Percentiles rank a stretch among this genome's conserved stretches.
These are phyloP conservation scores for Elanoides forficatus DNA, from an alignment of 2,113 vertebrate genomes.

Conservation along the genomic window DNA sequence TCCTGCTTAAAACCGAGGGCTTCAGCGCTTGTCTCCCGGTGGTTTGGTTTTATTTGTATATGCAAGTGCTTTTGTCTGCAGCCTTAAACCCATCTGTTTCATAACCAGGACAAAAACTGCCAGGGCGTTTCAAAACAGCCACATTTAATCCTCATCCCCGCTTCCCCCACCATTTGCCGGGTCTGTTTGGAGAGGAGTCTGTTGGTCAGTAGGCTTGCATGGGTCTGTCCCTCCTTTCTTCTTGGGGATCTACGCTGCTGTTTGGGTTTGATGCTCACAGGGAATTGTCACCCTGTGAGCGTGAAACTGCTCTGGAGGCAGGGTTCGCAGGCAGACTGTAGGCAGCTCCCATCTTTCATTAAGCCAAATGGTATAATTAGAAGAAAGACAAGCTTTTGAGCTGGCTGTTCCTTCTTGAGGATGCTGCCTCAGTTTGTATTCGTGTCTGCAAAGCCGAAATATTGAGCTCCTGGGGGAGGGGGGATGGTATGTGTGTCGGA, in stretches of 20 bases:
- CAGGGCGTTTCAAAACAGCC: background rate
- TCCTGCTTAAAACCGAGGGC: background rate
- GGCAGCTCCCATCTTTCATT: background rate
- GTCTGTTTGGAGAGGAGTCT: background rate
- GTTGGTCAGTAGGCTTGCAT: background rate
- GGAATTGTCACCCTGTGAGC: background rate
- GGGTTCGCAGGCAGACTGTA: background rate
- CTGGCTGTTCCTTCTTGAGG: background rate
- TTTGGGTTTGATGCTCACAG: background rate
- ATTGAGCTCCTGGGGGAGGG: background rate
- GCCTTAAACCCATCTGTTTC: background rate
- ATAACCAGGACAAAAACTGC: background rate
- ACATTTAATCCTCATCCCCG: background rate
- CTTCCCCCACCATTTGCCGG: accelerated
- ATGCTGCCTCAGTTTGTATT: background rate
- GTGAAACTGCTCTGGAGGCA: background rate
- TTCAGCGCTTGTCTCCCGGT: accelerated
- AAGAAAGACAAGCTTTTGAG: background rate
- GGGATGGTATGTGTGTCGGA: background rate
- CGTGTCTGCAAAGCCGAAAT: background rate
- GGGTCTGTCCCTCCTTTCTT: background rate
- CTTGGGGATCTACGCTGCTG: background rate
- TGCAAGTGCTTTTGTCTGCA: background rate
- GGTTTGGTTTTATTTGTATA: background rate
- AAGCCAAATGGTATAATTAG: background rate